Evolutionary conservation across 2,113 vertebrate genomes (phyloP), one percentile per base, ranked within the genome.

Genomic region (Carassius auratus): DNA sequence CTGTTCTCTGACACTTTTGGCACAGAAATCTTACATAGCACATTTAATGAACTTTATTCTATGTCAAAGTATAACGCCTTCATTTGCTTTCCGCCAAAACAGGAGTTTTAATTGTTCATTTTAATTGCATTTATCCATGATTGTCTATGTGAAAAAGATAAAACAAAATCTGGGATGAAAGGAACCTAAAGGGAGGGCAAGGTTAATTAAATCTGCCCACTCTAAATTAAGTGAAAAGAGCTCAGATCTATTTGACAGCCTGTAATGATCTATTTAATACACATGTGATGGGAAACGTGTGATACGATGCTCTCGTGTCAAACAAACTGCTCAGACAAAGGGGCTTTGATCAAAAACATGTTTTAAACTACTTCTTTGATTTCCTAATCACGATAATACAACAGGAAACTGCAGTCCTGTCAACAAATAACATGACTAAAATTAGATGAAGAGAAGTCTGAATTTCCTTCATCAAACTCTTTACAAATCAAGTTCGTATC

Each of bases 91-190:
- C 71, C 12, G 14, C 42, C 15, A 42, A 48, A 74, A 74, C 10
- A 48, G 33, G 33, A 21, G 12, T 48, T 8, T 15, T 74, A 74
- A 48, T 48, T 48, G 48, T 55, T 33, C 5, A 50, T 30, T 76
- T 50, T 55, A 55, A 76, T 76, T 55, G 26, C 14, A 19, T 76
- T 76, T 30, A 33, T 30, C 26, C 48, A 17, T 74, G 42, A 76
- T 10, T 76, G 74, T 52, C 74, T 55, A 55, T 12, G 75, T 55
- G 14, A 55, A 73, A 76, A 55, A 33, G 48, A 55, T 76, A 26
- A 55, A 76, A 76, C 48, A 19, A 76, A 76, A 52, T 26, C 23
- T 76, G 75, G 48, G 45, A 76, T 55, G 48, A 76, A 76, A 55
- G 75, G 45, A 33, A 76, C 48, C 75, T 15, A 76, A 55, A 50